A percentile compares a stretch with the other conserved stretches of the same genome.
These are phyloP conservation scores for Coregonus clupeaformis DNA, from an alignment of 2,113 vertebrate genomes.

Conservation along the genomic window DNA sequence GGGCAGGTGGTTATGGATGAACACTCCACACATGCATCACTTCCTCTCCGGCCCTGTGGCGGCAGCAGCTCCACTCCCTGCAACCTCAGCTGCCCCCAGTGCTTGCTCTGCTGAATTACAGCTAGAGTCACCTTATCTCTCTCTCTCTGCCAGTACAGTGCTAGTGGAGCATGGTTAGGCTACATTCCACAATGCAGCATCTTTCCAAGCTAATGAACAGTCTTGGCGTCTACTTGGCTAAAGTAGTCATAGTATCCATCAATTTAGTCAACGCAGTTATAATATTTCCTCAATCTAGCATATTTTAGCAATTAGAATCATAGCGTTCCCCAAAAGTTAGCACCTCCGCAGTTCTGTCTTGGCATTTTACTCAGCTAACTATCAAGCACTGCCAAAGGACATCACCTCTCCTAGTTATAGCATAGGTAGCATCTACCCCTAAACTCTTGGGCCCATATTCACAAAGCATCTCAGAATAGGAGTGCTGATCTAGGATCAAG, in stretches of 20 bases:
- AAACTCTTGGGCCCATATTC: neutral
- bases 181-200: too few species aligned
- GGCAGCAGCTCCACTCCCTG: neutral
- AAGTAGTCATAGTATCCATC: too few species aligned
- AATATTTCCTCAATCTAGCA: neutral
- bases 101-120: neutral
- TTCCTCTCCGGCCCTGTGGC: neutral
- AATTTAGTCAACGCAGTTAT: neutral
- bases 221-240: too few species aligned
- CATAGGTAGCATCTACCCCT: slow-evolving; percentile 1
- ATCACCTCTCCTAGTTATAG: neutral
- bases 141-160: neutral
- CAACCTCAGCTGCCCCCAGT: neutral
- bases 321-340: neutral
- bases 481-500: too few species aligned
- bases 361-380: neutral
- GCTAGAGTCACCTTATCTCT: slow-evolving; percentile 3
- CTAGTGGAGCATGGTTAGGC: too few species aligned
- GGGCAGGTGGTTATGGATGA: slow-evolving; percentile 1
- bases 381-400: too few species aligned
- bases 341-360: neutral
- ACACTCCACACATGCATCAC: neutral
- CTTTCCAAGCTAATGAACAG: too few species aligned
- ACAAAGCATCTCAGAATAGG: too few species aligned
- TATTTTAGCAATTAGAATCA: neutral